Conservation (phyloP, 2,113 vertebrate genomes). For the Phaethornis superciliosus region DNA sequence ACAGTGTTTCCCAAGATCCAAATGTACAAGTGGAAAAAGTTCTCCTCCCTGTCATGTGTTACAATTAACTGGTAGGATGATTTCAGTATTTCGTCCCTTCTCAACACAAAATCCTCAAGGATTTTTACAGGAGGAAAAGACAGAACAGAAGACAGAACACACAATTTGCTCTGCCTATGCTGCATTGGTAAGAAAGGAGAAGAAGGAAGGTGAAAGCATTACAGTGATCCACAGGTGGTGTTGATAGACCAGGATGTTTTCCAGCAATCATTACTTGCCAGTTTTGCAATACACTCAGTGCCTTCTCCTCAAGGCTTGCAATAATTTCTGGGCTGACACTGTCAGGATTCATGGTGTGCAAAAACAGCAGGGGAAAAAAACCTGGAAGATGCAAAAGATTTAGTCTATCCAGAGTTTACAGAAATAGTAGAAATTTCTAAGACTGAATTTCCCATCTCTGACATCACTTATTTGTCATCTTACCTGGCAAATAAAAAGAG, state of each 20-base stretch:
- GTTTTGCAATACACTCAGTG: not conserved
- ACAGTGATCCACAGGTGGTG: not conserved
- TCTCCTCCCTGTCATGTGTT: not conserved
- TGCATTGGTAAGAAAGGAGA: not conserved
- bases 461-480: not conserved
- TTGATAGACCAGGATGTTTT: not conserved
- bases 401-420: not conserved
- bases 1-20: not conserved
- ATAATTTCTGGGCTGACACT: not conserved
- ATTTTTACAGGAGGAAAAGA: not conserved
- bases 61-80: not conserved
- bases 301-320: not conserved
- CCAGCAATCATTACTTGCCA: not conserved
- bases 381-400: not conserved
- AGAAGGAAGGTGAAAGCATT: not conserved
- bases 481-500: not conserved
- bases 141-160: not conserved
- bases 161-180: not conserved
- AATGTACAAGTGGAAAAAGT: not conserved
- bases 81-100: not conserved
- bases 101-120: not conserved
- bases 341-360: not conserved
- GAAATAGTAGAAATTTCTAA: not conserved
- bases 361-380: accelerated
- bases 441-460: not conserved